These are phyloP conservation scores for Ochotona curzoniae DNA, from an alignment of 2,113 vertebrate genomes.

Conservation along the genomic window DNA sequence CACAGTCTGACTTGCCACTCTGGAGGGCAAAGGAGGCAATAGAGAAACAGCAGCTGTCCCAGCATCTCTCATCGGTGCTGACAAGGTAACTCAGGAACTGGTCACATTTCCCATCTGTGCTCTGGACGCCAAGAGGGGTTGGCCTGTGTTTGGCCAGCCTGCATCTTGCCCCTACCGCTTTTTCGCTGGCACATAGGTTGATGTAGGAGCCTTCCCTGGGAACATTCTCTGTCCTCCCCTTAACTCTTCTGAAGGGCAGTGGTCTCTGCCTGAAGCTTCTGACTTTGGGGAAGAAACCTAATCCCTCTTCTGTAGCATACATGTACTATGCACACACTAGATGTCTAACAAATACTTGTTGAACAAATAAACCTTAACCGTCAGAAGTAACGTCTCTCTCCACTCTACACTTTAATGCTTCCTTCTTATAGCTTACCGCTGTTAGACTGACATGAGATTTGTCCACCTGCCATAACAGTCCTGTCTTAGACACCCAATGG, in stretches of 20 bases:
- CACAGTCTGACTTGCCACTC: neutral
- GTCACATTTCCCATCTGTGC: neutral
- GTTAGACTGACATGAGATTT: neutral
- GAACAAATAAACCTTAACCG: neutral
- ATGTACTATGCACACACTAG: too few species aligned
- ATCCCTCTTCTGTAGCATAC: neutral
- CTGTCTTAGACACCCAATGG: neutral
- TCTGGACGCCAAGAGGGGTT: neutral
- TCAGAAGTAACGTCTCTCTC: neutral
- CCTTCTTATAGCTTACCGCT: neutral
- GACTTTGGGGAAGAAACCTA: neutral
- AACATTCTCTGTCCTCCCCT: accelerated
- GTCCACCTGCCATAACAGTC: neutral
- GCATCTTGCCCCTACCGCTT: too few species aligned
- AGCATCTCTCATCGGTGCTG: neutral
- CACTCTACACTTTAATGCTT: neutral
- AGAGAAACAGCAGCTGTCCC: neutral
- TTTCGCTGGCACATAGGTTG: neutral
- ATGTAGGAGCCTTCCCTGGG: neutral
- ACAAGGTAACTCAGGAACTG: neutral
- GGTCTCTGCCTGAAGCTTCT: neutral
- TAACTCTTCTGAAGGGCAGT: neutral
- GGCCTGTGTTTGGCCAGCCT: too few species aligned
- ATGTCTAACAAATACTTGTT: neutral
- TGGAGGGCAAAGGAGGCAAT: neutral